Conservation (phyloP, 2,888 invertebrate genomes). For the Melitaea athalia region DNA sequence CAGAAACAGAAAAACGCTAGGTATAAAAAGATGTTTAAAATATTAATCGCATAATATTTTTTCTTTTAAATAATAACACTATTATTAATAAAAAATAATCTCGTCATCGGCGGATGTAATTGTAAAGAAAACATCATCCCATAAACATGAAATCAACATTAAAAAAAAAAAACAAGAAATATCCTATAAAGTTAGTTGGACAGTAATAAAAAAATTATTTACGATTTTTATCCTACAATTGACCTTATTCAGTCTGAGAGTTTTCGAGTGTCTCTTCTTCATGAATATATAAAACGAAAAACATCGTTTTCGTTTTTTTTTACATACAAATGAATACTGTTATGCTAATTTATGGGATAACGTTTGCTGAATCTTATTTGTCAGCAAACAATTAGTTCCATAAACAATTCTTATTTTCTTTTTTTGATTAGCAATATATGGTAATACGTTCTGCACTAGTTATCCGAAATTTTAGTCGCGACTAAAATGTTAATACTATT, state of each 20-base stretch:
- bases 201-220: neutral
- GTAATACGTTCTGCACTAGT: neutral
- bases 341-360: constrained; percentile 19
- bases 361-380: neutral
- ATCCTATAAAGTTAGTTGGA: neutral
- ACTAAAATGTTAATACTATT: neutral
- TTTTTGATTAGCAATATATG: neutral
- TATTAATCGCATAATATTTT: no score
- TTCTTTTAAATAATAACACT: no score
- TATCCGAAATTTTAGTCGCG: neutral
- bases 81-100: no score
- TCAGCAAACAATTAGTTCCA: neutral
- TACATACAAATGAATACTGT: constrained; percentile 23
- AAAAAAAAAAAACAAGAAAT: neutral
- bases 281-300: constrained; percentile 23
- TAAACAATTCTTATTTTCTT: constrained; percentile 1
- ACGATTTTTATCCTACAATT: neutral
- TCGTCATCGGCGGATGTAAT: no score
- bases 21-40: no score
- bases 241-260: constrained; percentile 17
- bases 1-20: no score
- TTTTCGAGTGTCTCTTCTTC: constrained; percentile 15
- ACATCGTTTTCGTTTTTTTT: constrained; percentile 18
- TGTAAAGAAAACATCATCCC: no score
- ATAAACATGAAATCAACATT: no score